Conservation (phyloP, 2,888 invertebrate species). For the Metacarcinus magister region DNA sequence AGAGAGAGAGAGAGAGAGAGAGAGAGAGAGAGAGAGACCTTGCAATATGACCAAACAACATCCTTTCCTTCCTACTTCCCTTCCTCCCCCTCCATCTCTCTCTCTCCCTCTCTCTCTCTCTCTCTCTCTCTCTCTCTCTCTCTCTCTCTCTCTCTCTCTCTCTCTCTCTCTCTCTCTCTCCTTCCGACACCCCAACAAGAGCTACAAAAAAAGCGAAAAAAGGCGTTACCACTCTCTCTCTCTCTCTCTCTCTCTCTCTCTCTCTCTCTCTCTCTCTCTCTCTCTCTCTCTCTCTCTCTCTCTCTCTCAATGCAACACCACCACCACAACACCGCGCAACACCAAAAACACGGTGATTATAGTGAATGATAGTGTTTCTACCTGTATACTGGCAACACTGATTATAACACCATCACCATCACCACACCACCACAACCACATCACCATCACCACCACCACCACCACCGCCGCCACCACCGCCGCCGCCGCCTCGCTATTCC, state of each 20-base stretch:
- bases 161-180: background rate
- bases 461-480: conserved; percentile 10
- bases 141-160: conserved; percentile 31
- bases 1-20: background rate
- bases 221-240: background rate
- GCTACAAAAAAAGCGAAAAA: background rate
- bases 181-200: conserved; percentile 19
- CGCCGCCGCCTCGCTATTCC: background rate
- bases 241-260: background rate
- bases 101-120: conserved; percentile 39
- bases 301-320: no score
- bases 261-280: no score
- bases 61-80: background rate
- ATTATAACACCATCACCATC: background rate
- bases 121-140: conserved; percentile 52
- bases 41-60: conserved; percentile 6
- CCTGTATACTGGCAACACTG: conserved; percentile 16
- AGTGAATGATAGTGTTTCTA: background rate
- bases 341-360: background rate
- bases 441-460: background rate
- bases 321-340: background rate
- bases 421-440: background rate
- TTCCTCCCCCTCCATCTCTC: conserved; percentile 5
- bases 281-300: no score
- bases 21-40: background rate